Base-by-base conservation (phyloP, 2,113 vertebrate genomes). In the Stegostoma tigrinum region DNA sequence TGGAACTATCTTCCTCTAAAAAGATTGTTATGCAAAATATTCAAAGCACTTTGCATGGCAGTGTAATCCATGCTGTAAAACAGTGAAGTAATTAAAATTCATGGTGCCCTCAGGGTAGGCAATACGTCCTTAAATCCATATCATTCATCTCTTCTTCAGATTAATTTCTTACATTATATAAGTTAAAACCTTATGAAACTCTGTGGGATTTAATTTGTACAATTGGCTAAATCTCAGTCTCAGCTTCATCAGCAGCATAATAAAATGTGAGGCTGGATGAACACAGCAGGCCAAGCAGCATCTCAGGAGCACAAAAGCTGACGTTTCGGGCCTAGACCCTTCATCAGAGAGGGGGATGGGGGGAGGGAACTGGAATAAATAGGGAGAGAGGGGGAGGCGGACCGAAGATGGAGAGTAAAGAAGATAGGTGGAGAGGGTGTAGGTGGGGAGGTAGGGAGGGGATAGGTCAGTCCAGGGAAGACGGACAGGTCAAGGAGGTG, bases 11-110 rank as follows among this genome's bases (percentile, higher is more conserved):
- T 64, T n/a, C 34, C 12, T 34, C 5, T 38, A 34, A 19, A 19
- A 91, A 66, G 15, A 91, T 91, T 91, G 30, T 55, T 89, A 52
- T 91, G n/a, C 89, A 91, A 64, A 91, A 89, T 89, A 89, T 89
- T 89, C 48, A 30, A 89, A 89, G 48, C 24, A 55, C 48, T 89
- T 45, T 27, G 8, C 86, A 89, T 24, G 55, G 55, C 85, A 87
- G 45, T 27, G 45, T 30, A 93, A 66, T 61, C 4, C 61, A 38
- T 21, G 5, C 34, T 21, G 19, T 66, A 42, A 64, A 93, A 93
- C 61, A 23, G 61, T 8, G 6, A n/a, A 93, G 15, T 93, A 93
- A 93, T 93, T 93, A 93, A 55, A 27, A 64, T 55, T 90, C 27
- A 91, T 6, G 21, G 19, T 93, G n/a, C 89, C 89, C 89, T 38